Conservation (phyloP, 2,888 invertebrate species). For the Choristoneura rosaceana region DNA sequence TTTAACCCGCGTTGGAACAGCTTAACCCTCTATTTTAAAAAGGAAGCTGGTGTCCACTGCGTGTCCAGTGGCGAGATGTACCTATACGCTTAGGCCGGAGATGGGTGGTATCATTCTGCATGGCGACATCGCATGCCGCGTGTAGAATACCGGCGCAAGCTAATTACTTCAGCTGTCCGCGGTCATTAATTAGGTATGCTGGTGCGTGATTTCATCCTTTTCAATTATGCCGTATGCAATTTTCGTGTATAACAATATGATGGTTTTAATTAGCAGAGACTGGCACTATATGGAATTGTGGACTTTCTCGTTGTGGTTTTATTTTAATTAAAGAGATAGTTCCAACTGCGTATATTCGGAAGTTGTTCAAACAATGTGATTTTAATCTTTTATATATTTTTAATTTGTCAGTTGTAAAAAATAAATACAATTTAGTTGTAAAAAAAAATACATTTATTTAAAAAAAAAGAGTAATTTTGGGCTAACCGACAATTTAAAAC, state of each 20-base stretch:
- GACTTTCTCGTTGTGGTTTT: conserved; percentile 6
- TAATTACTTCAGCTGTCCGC: conserved; percentile 46
- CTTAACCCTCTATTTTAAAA: too few species aligned
- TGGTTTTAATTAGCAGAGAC: conserved; percentile 9
- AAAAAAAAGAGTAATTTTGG: too few species aligned
- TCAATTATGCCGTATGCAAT: background rate
- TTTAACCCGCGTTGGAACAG: too few species aligned
- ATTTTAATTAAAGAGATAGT: background rate
- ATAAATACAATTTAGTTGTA: too few species aligned
- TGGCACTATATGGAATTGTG: background rate
- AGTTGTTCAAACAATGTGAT: background rate
- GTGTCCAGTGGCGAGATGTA: too few species aligned
- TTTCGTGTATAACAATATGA: background rate
- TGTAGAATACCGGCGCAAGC: background rate
- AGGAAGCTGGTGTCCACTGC: too few species aligned
- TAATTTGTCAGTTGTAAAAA: too few species aligned
- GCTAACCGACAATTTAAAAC: too few species aligned
- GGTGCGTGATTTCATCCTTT: conserved; percentile 26
- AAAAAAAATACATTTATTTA: too few species aligned
- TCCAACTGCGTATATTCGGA: background rate
- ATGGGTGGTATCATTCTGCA: background rate
- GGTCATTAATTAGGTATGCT: conserved; percentile 49
- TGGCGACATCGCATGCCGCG: background rate
- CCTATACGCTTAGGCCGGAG: too few species aligned
- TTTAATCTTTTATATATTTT: too few species aligned